Evolutionary conservation across 2,888 invertebrate species (phyloP).

Genomic region (Erebia palarica): DNA sequence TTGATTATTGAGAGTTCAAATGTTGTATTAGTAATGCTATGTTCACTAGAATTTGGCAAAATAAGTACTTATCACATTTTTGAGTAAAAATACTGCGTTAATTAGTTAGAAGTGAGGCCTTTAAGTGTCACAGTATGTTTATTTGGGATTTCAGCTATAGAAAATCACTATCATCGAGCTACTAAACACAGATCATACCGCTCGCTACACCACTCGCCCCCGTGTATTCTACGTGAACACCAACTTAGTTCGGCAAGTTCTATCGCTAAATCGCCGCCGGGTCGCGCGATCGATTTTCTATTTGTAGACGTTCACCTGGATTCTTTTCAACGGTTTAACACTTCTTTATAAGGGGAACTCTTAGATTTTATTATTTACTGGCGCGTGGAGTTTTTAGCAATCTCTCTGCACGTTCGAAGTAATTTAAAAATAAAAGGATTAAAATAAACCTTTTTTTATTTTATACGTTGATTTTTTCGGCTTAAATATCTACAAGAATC

Average conservation of each 20-base stretch:
- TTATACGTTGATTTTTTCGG: no score
- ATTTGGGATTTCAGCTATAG: no score
- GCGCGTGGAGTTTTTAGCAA: slow-evolving; percentile 19
- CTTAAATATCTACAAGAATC: no score
- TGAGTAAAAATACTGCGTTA: no score
- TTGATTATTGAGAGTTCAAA: no score
- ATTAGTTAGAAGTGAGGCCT: no score
- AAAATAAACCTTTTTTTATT: background rate
- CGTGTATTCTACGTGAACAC: background rate
- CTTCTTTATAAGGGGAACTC: slow-evolving; percentile 43
- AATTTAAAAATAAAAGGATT: slow-evolving; percentile 10
- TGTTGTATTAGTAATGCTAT: no score
- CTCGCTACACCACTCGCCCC: background rate
- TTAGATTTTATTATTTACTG: slow-evolving; percentile 39
- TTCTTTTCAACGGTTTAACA: slow-evolving; percentile 45
- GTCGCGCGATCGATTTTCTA: slow-evolving; percentile 52
- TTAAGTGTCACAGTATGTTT: no score
- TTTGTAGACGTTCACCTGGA: slow-evolving; percentile 49
- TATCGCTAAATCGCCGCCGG: slow-evolving; percentile 35
- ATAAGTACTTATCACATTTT: no score
- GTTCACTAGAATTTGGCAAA: no score
- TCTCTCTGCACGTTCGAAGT: background rate
- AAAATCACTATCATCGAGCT: no score
- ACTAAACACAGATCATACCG: no score
- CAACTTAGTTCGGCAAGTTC: slow-evolving; percentile 19